Evolutionary conservation across 1,140 invertebrate genomes (phyloP), one percentile per base, ranked within the genome.

Genomic region (Drosophila varians): DNA sequence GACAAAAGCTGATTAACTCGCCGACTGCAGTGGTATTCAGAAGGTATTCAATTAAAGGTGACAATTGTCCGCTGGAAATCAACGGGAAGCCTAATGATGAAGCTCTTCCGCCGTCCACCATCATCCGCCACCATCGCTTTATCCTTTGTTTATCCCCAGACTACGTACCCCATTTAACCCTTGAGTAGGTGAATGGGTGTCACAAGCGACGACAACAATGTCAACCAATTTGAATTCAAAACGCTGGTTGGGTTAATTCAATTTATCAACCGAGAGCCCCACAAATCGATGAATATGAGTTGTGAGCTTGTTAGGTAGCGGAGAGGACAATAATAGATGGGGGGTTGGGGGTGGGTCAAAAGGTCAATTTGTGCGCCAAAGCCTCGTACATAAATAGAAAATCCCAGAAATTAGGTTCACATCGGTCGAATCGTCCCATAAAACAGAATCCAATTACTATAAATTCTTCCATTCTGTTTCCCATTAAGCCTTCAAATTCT

Each of bases 221-320:
- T 62, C 38, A 55, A 57, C 58, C 71, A 74, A 74, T 73, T 73
- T 62, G 34, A 71, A 72, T 72, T 73, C 68, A 73, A 62, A 72
- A 53, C 69, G 34, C 26, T 71, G 55, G 76, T 64, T 80, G 79
- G 82, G 52, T 77, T 87, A 82, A 86, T 87, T 86, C 75, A 87
- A 86, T 86, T 87, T 82, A 86, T 51, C 72, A 45, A 46, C 55
- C 28, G 25, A 47, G 18, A 53, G 36, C 46, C 31, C 64, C 34
- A 69, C 65, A 69, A 69, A 69, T 69, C 65, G 64, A 72, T 72
- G 68, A 70, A 72, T 49, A 45, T 66, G 64, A 18, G 56, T 61
- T 25, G 42, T 64, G 28, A 61, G 60, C 60, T 64, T 47, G 60
- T 64, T 64, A 68, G 42, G 43, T 14, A 19, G n/a, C n/a, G n/a